Base-by-base conservation (phyloP, 2,888 invertebrate species). In the Rhyacophila evoluta region DNA sequence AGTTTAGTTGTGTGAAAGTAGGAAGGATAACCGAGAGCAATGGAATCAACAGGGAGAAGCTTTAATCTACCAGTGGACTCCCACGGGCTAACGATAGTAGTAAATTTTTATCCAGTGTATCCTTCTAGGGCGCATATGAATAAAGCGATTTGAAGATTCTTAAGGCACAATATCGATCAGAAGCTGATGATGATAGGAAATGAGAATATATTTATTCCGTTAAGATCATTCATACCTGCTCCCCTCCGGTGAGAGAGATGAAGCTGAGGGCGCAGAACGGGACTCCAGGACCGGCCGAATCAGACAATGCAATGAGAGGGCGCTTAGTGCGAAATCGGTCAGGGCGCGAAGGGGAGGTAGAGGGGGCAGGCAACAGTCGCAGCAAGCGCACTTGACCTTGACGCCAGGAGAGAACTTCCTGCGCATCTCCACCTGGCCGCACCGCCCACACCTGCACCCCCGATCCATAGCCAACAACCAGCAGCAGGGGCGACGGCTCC, bases 381-480 rank as follows among this genome's bases (percentile, higher is more conserved):
- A 98, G 90, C 76, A 94, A 91, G 79, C 93, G 92, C 72, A 98
- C 96, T 82, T 94, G 93, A 74, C 98, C 97, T 87, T 98, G 97
- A 74, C 97, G 92, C 94, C 98, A 97, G 1, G 98, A 98, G 79
- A 99, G 88, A 28, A 98, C 95, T 88, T 98, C 98, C 80, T 95
- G 94, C 1, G 98, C 98, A 86, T 98, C 98, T 25, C 98, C 98
- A 84, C 93, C 95, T 6, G 95, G 95, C 12, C 94, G 93, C 81
- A 97, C 92, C 75, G 95, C 91, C 97, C 97, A 97, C 68, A 96
- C 94, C 93, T 96, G 87, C 77, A 95, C 93, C 75, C 97, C 97
- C 84, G 93, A 93, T 6, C 93, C 92, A 85, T 97, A 96, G n/a
- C 97, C 99, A 78, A 99, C 89, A 67, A 97, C 93, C 15, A 99